A percentile compares a stretch with the other conserved stretches of the same genome.
phyloP scores from a whole-genome alignment of 2,113 vertebrate species.

The Aegithalos caudatus region DNA sequence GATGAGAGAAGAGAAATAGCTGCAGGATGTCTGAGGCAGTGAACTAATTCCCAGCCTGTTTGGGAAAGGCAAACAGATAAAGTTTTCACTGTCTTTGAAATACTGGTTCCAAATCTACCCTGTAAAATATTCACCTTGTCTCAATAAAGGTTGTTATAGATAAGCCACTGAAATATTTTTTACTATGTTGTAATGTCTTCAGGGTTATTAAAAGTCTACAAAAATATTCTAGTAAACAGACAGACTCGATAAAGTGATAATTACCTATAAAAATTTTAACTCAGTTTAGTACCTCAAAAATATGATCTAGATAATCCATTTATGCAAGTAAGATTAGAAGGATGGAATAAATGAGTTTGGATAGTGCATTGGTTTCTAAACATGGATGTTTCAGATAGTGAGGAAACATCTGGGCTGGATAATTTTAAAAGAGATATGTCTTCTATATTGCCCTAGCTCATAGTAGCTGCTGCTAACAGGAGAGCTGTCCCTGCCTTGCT shows the following conservation, averaged over 20 bases:
- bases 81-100: background rate
- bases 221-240: background rate
- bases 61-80: background rate
- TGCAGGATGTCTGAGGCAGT: background rate
- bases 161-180: background rate
- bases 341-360: background rate
- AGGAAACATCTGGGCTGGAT: background rate
- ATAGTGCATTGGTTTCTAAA: background rate
- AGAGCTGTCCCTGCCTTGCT: background rate
- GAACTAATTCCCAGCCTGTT: background rate
- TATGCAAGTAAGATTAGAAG: background rate
- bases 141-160: background rate
- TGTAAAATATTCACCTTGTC: background rate
- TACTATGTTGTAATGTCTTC: background rate
- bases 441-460: background rate
- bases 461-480: background rate
- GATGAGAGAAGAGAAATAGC: background rate
- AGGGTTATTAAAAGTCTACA: background rate
- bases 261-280: background rate
- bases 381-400: background rate
- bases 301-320: background rate
- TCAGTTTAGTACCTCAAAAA: background rate
- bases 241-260: background rate
- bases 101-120: background rate
- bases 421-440: background rate